Evolutionary conservation across 2,113 vertebrate species (phyloP).

Genomic region (Amazona vittata): DNA sequence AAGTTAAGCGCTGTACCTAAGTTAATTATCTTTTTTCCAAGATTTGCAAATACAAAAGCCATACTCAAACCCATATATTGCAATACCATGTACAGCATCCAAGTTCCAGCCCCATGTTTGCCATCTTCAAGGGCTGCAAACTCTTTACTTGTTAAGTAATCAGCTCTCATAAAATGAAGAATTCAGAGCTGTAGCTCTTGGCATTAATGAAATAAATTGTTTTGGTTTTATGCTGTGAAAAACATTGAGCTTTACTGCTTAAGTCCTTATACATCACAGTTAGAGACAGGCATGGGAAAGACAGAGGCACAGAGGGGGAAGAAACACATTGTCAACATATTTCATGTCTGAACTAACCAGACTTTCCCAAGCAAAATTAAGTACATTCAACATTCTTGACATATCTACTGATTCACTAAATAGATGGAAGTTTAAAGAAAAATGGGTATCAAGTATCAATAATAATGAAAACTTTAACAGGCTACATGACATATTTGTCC

Average conservation of each 20-base stretch:
- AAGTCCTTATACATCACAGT: neutral
- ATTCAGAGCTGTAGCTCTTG: neutral
- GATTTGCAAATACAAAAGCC: neutral
- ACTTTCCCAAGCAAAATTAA: neutral
- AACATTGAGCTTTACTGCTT: neutral
- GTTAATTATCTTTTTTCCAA: neutral
- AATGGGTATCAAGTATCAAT: neutral
- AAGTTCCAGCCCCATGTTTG: neutral
- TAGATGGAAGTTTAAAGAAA: neutral
- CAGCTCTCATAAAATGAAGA: neutral
- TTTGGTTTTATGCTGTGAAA: neutral
- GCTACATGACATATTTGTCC: neutral
- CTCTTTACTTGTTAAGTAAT: neutral
- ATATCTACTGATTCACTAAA: neutral
- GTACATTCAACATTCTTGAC: neutral
- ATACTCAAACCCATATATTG: neutral
- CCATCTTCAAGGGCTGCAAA: neutral
- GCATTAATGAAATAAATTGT: neutral
- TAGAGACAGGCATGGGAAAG: neutral
- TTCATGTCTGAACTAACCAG: neutral
- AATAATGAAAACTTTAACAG: constrained; percentile 3
- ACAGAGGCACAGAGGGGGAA: neutral
- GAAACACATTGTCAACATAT: neutral
- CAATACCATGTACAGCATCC: neutral
- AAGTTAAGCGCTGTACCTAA: neutral